A percentile compares a stretch with the other conserved stretches of the same genome.
Conservation (phyloP, 2,888 invertebrate species). For the Apodemia duryi region DNA sequence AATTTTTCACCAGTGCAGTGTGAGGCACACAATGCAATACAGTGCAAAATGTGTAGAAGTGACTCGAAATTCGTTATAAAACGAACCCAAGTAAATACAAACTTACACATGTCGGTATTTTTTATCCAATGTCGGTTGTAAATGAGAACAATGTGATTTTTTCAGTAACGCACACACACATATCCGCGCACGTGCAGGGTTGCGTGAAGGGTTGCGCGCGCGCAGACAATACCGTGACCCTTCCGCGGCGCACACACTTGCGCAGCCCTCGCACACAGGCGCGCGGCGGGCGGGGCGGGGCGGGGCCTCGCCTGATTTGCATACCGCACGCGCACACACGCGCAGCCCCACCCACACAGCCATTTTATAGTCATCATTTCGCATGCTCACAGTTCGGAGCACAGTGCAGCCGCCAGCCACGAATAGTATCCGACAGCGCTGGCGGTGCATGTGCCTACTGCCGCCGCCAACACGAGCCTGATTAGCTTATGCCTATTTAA, state of each 20-base stretch:
- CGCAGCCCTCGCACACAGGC: slow-evolving; percentile 22
- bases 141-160: slow-evolving; percentile 31
- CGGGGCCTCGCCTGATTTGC: slow-evolving; percentile 52
- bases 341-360: slow-evolving; percentile 25
- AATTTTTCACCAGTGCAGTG: too few relatives aligned
- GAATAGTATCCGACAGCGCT: too few relatives aligned
- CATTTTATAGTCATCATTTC: slow-evolving; percentile 13
- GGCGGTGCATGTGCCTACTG: too few relatives aligned
- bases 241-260: slow-evolving; percentile 29
- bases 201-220: slow-evolving; percentile 25
- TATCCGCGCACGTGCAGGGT: slow-evolving; percentile 26
- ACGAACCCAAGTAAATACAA: slow-evolving; percentile 19
- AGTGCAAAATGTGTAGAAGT: neutral
- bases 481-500: too few relatives aligned
- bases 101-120: slow-evolving; percentile 24
- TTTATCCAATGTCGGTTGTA: slow-evolving; percentile 26
- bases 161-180: slow-evolving; percentile 25
- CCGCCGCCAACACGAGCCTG: too few relatives aligned
- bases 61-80: slow-evolving; percentile 9
- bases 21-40: too few relatives aligned
- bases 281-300: slow-evolving; percentile 32
- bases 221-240: slow-evolving; percentile 27
- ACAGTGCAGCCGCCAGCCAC: too few relatives aligned
- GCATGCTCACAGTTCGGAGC: neutral
- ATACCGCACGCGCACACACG: slow-evolving; percentile 35